phyloP scores from a whole-genome alignment of 2,888 invertebrate species.

The Thecophora atra region DNA sequence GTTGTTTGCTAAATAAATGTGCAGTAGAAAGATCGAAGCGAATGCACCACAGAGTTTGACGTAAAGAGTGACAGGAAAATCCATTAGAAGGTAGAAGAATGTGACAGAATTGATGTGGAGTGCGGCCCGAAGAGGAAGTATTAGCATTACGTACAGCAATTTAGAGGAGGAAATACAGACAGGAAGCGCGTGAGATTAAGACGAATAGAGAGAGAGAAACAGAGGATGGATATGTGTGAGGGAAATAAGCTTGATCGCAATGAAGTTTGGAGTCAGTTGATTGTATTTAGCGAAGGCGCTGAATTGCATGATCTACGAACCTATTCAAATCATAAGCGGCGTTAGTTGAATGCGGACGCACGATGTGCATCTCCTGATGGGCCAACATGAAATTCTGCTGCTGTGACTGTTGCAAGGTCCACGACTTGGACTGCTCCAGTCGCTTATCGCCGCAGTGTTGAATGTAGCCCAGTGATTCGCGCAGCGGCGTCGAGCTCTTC shows the following conservation, averaged over 20 bases:
- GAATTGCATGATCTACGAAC: conserved; percentile 54
- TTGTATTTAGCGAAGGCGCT: background rate
- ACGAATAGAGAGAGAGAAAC: conserved; percentile 15
- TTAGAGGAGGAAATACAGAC: background rate
- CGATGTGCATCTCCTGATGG: conserved; percentile 42
- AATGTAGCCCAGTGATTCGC: conserved; percentile 55
- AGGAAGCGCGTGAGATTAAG: no score
- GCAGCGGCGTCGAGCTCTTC: conserved; percentile 59
- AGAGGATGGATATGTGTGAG: background rate
- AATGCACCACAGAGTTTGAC: background rate
- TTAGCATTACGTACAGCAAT: background rate
- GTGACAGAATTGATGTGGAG: conserved; percentile 4
- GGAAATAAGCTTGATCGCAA: conserved; percentile 25
- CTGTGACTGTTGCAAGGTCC: conserved; percentile 24
- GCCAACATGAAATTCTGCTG: conserved; percentile 41
- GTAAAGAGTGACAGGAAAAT: background rate
- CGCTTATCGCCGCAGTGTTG: conserved; percentile 46
- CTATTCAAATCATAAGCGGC: conserved; percentile 61
- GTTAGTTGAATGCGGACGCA: conserved; percentile 59
- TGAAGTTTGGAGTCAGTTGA: conserved; percentile 4
- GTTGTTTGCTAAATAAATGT: background rate
- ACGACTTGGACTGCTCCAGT: background rate
- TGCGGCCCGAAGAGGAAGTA: background rate
- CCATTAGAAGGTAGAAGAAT: background rate
- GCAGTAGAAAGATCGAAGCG: background rate